A percentile compares a stretch with the other conserved stretches of the same genome.
Evolutionary conservation across 1,140 invertebrate species (phyloP).

Genomic region (Cyphomyrmex costatus): DNA sequence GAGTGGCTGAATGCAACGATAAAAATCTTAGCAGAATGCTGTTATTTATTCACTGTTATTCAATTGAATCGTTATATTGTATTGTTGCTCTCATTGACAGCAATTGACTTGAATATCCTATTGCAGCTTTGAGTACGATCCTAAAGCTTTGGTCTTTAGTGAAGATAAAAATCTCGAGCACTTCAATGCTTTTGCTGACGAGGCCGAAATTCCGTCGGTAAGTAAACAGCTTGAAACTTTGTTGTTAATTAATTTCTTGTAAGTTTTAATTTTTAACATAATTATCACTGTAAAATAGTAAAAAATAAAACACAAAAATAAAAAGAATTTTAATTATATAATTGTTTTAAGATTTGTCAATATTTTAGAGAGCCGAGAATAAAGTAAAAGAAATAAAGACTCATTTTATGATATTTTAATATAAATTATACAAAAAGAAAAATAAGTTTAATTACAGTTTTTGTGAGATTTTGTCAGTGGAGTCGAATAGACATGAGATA

Average conservation of each 20-base stretch:
- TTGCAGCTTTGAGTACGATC: constrained; percentile 87
- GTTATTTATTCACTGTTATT: neutral
- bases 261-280: neutral
- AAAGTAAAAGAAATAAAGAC: too few species aligned
- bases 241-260: neutral
- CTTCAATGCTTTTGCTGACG: constrained; percentile 85
- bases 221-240: constrained; percentile 37
- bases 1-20: constrained; percentile 58
- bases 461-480: neutral
- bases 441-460: neutral
- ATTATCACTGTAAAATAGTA: too few species aligned
- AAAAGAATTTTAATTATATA: too few species aligned
- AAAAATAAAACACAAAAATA: too few species aligned
- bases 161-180: constrained; percentile 86
- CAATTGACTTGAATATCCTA: constrained; percentile 11
- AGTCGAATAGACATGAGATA: neutral
- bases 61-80: constrained; percentile 19
- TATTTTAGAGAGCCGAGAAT: too few species aligned
- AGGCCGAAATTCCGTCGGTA: constrained; percentile 83
- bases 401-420: too few species aligned
- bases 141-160: constrained; percentile 84
- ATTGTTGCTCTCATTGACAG: neutral
- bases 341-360: too few species aligned
- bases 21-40: neutral
- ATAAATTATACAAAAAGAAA: neutral